Percentiles rank a stretch among this genome's conserved stretches.
These are phyloP conservation scores for Carassius auratus DNA, from an alignment of 2,113 vertebrate genomes.

Conservation along the genomic window DNA sequence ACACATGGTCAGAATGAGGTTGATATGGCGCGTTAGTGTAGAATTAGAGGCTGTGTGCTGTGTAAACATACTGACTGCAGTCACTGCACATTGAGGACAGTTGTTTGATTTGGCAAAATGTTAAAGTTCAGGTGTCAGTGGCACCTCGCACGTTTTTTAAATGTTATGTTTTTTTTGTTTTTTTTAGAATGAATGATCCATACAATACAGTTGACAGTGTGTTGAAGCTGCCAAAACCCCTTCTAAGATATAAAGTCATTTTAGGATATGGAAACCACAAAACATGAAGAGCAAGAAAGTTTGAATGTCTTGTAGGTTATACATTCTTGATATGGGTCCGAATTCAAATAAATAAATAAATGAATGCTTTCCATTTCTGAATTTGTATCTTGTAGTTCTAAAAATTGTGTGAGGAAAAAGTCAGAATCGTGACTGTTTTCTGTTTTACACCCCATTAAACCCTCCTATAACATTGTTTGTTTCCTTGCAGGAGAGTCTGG, in stretches of 20 bases:
- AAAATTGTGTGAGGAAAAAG: constrained; percentile 67
- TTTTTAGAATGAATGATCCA: background rate
- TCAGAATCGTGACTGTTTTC: background rate
- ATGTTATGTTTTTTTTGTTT: too few relatives aligned
- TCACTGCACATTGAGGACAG: background rate
- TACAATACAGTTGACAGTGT: background rate
- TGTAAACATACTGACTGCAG: background rate
- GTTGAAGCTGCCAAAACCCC: background rate
- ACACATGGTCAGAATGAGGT: constrained; percentile 65
- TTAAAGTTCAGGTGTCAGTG: too few relatives aligned
- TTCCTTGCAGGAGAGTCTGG: constrained; percentile 87
- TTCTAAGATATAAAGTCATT: too few relatives aligned
- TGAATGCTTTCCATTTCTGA: too few relatives aligned
- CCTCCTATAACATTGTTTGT: background rate
- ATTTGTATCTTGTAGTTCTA: background rate
- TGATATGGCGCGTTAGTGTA: background rate
- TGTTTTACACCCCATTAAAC: background rate
- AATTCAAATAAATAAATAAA: too few relatives aligned
- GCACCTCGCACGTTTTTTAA: too few relatives aligned
- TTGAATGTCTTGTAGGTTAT: background rate
- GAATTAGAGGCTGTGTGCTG: constrained; percentile 7
- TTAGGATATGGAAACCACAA: background rate
- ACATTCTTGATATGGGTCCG: background rate
- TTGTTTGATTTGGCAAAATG: background rate
- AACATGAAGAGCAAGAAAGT: background rate